Conservation (phyloP, 2,113 vertebrate species). For the Tonatia bakeri region DNA sequence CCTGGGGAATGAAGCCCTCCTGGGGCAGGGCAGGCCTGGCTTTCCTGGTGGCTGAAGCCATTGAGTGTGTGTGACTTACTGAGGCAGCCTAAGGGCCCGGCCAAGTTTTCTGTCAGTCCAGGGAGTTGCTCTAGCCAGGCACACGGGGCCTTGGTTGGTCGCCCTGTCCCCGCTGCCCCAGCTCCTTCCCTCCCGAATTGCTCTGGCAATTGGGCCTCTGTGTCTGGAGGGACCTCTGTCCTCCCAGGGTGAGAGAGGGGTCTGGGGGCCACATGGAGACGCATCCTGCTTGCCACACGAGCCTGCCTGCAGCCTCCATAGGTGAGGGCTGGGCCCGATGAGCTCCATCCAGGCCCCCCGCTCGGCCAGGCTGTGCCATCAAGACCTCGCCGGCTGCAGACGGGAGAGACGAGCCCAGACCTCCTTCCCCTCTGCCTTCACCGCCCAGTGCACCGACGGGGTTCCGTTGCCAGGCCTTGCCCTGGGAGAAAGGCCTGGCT, state of each 20-base stretch:
- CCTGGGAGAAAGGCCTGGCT: neutral
- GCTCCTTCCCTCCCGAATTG: fast-evolving
- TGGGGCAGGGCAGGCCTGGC: neutral
- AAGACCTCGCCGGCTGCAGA: too few species aligned
- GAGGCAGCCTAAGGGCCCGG: neutral
- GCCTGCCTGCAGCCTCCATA: neutral
- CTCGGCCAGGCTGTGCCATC: neutral
- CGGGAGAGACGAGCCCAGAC: neutral
- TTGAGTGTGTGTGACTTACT: fast-evolving
- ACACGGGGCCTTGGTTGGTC: neutral
- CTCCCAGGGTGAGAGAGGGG: neutral
- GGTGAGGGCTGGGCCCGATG: neutral
- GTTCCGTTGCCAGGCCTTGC: neutral
- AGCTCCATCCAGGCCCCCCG: neutral
- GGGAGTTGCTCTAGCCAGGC: neutral
- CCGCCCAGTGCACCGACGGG: neutral
- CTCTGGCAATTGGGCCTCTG: neutral
- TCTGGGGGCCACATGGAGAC: neutral
- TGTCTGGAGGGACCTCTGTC: neutral
- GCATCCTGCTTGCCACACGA: too few species aligned
- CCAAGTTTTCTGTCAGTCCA: neutral
- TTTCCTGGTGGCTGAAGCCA: neutral
- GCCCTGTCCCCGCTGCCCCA: neutral
- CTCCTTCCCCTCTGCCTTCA: neutral
- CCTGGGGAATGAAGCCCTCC: neutral